Evolutionary conservation across 2,797 vertebrate species (phyloP), one percentile per base, ranked within the genome.

Genomic region (Dicrostonyx torquatus): DNA sequence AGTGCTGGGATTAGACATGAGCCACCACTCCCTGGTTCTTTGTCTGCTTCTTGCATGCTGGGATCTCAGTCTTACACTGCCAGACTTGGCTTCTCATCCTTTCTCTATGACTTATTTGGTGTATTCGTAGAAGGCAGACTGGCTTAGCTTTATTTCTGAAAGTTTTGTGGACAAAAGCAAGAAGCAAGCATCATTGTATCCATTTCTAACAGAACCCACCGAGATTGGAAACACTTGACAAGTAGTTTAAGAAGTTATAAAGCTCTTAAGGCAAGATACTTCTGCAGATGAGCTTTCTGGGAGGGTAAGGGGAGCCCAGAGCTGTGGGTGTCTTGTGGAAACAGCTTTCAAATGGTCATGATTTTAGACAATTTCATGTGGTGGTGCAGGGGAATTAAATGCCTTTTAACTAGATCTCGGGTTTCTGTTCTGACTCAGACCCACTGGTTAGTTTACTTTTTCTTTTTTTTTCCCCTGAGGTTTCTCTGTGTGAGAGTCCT

Each of bases 301-400:
- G 17, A 12, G 3, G 3, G n/a, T 0, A 1, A 45, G 58, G 13
- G 17, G 66, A 4, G 0, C 40, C 64, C 24, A 2, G 24, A 26
- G 72, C 45, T 53, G 24, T 26, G 24, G 31, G 6, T 24, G 4
- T 53, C 34, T 11, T 0, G 14, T 70, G 18, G 17, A 3, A 13
- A 13, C 37, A 26, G 14, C 72, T 95, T 58, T 50, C 45, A 76
- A 60, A 45, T 60, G 68, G 22, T 43, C 18, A 0, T 34, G 34
- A 14, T 91, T 73, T 73, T 72, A 40, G 64, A 10, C 17, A 8
- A 18, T 82, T 58, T n/a, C 48, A 26, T 58, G 4, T 24, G 45
- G 55, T 89, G 55, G 29, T 2, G 0, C 15, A 40, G 22, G 26
- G 5, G 22, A 3, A 22, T 55, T 37, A 9, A 64, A 40, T 43